Base-by-base conservation (phyloP, 2,888 invertebrate species). In the Chymomyza procnemis region DNA sequence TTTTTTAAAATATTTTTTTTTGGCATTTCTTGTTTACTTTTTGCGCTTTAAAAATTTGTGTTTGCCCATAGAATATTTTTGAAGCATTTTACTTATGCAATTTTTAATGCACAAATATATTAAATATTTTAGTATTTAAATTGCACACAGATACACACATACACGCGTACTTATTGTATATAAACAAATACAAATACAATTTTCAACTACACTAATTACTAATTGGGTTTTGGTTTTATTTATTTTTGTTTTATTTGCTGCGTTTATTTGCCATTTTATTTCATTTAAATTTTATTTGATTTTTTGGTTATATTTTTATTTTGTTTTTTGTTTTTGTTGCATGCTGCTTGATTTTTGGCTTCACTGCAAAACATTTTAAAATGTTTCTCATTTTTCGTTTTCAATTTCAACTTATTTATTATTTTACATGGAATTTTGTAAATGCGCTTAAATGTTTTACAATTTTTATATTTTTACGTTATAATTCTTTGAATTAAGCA, bases 341-440 rank as follows among this genome's bases (percentile, higher is more conserved):
- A 73, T 61, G 63, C 71, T 86, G 85, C 77, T 75, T 79, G 64
- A 75, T 85, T 79, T 81, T 81, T 79, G 84, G 81, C 85, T 74
- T 80, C 64, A 62, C 67, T 75, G 72, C 67, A 74, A 74, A 63
- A 62, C 62, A 67, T 67, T 71, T 62, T 47, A 57, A 62, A 41
- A 30, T 30, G 56, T 60, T n/a, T 26, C 64, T 66, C 12, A 56
- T 8, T 57, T 19, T 55, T 2, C 8, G 16, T 62, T 55, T 66
- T 68, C 30, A 34, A 34, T 67, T 59, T 46, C 69, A 58, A 66
- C 71, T 64, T 52, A 76, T 73, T 73, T 78, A 14, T 64, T 80
- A 87, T 87, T 83, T 80, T 85, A 85, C 85, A 85, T 12, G 34
- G 54, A 62, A 50, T 67, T 76, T 73, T 34, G 26, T 55, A 21